Evolutionary conservation across 1,140 invertebrate species (phyloP).

Genomic region (Geopemphigus sp.): DNA sequence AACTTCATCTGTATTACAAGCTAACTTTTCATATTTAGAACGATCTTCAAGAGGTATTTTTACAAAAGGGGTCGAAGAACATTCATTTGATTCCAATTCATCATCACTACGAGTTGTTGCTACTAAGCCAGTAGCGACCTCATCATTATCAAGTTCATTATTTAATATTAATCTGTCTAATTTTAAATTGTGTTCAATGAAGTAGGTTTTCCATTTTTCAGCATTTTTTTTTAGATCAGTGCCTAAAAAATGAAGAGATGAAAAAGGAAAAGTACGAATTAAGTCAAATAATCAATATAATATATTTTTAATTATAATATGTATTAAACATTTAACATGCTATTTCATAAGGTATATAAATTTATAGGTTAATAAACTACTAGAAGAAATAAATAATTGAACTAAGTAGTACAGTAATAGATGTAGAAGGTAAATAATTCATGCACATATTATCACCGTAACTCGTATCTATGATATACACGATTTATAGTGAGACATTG

Average conservation of each 20-base stretch:
- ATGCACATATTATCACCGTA: slow-evolving; percentile 38
- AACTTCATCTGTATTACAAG: slow-evolving; percentile 60
- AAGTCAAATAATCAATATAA: slow-evolving; percentile 24
- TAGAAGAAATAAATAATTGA: slow-evolving; percentile 30
- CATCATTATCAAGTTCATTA: slow-evolving; percentile 46
- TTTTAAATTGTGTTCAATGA: slow-evolving; percentile 51
- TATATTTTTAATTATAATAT: slow-evolving; percentile 28
- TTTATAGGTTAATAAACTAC: slow-evolving; percentile 5
- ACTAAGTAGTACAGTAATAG: slow-evolving; percentile 19
- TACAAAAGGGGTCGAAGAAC: slow-evolving; percentile 61
- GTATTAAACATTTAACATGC: slow-evolving; percentile 28
- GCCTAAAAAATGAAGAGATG: slow-evolving; percentile 38
- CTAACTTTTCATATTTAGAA: slow-evolving; percentile 78
- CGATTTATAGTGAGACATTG: slow-evolving; percentile 38
- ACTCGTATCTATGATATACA: slow-evolving; percentile 41
- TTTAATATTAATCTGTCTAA: slow-evolving; percentile 50
- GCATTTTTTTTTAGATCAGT: slow-evolving; percentile 45
- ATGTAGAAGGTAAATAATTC: slow-evolving; percentile 39
- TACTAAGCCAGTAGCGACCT: slow-evolving; percentile 21
- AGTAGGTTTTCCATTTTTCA: slow-evolving; percentile 50
- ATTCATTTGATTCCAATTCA: slow-evolving; percentile 46
- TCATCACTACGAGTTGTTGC: slow-evolving; percentile 42
- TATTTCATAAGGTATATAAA: slow-evolving; percentile 23
- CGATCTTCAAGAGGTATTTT: slow-evolving; percentile 68
- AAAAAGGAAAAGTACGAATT: slow-evolving; percentile 33